A percentile compares a stretch with the other conserved stretches of the same genome.
phyloP scores from a whole-genome alignment of 1,140 invertebrate genomes.

The Telenomus remus region DNA sequence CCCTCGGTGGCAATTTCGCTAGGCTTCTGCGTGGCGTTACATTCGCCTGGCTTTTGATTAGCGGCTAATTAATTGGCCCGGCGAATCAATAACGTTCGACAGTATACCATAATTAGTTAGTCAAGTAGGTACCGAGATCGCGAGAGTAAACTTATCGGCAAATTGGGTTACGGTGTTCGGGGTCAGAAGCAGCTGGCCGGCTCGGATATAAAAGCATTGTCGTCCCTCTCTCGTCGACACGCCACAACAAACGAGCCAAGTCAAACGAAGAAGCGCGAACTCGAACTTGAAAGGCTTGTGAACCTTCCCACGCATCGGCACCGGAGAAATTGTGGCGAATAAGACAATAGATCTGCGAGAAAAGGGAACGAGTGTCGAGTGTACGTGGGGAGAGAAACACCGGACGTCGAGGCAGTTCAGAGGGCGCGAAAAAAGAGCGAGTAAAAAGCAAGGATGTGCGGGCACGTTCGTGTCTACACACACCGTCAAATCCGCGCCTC shows the following conservation, averaged over 20 bases:
- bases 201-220: constrained; percentile 14
- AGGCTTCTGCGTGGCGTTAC: too few relatives aligned
- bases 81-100: constrained; percentile 62
- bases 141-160: constrained; percentile 51
- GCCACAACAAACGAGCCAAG: background rate
- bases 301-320: constrained; percentile 73
- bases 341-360: constrained; percentile 67
- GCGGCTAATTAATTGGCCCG: constrained; percentile 60
- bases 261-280: constrained; percentile 54
- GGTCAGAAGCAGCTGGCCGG: background rate
- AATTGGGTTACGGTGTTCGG: constrained; percentile 66
- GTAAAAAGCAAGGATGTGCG: constrained; percentile 50
- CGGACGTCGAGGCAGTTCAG: constrained; percentile 43
- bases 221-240: background rate
- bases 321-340: constrained; percentile 68
- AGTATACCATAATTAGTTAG: constrained; percentile 63
- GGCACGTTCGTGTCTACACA: constrained; percentile 23
- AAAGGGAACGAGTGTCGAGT: constrained; percentile 27
- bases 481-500: too few relatives aligned
- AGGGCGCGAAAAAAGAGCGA: constrained; percentile 35
- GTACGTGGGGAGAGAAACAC: constrained; percentile 31
- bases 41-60: constrained; percentile 10
- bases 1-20: constrained; percentile 14
- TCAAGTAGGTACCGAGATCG: constrained; percentile 49
- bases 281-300: constrained; percentile 72